Conservation (phyloP, 2,113 vertebrate species). For the Hippopotamus amphibius region DNA sequence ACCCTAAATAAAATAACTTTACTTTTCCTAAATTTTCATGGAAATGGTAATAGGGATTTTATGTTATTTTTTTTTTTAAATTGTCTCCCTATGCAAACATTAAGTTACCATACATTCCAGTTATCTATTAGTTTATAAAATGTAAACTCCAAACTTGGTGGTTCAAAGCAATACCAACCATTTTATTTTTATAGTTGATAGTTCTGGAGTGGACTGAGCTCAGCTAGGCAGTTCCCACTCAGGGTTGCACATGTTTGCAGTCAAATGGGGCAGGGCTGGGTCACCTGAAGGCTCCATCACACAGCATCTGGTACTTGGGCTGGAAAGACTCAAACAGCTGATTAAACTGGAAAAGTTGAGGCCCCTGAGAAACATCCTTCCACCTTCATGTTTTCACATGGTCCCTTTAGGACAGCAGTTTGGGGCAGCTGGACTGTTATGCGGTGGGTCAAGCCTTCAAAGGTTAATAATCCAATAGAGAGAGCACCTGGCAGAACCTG, state of each 20-base stretch:
- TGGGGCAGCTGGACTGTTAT: neutral
- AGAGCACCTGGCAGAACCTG: neutral
- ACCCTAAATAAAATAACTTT: neutral
- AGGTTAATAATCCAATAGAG: neutral
- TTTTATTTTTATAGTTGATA: neutral
- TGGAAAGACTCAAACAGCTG: neutral
- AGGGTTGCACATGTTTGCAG: neutral
- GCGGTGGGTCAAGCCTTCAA: neutral
- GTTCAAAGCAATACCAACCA: neutral
- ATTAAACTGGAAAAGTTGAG: neutral
- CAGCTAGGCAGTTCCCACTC: neutral
- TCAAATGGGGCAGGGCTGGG: fast-evolving
- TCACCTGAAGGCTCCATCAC: neutral
- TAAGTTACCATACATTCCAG: neutral
- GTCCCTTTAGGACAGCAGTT: neutral
- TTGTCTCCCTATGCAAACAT: neutral
- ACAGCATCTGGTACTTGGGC: neutral
- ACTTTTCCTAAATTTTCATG: neutral
- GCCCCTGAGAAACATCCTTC: neutral
- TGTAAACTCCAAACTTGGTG: neutral
- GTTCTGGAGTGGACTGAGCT: neutral
- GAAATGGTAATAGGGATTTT: neutral
- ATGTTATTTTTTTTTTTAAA: neutral
- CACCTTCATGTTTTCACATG: neutral
- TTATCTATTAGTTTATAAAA: constrained; percentile 12